Percentiles rank a stretch among this genome's conserved stretches.
These are phyloP conservation scores for Laticauda colubrina DNA, from an alignment of 2,113 vertebrate genomes.

Conservation along the genomic window DNA sequence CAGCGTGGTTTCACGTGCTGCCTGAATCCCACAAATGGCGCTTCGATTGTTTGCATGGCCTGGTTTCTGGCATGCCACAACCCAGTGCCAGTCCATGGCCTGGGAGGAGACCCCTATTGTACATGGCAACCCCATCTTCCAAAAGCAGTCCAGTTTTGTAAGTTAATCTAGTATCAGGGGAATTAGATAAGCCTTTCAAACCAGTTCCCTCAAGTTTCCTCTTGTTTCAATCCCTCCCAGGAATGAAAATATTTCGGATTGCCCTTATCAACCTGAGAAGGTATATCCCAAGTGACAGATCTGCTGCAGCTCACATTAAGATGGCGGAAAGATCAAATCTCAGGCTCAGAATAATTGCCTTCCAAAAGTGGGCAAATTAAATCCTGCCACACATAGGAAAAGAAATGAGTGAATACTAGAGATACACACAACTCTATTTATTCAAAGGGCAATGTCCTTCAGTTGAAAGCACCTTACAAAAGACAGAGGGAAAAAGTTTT, in stretches of 20 bases:
- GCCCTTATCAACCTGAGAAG: neutral
- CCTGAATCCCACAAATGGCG: no score
- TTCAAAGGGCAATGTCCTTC: neutral
- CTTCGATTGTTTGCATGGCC: no score
- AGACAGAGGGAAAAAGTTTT: neutral
- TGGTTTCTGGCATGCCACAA: no score
- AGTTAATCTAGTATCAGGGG: neutral
- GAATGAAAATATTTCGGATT: neutral
- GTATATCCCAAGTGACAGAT: neutral
- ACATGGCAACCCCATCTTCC: neutral
- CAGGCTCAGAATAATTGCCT: no score
- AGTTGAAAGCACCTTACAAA: neutral
- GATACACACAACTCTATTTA: neutral
- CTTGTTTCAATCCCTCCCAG: neutral
- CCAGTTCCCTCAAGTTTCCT: neutral
- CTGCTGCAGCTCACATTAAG: no score
- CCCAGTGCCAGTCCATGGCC: no score
- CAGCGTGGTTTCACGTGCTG: no score
- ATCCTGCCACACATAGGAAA: neutral
- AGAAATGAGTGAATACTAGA: neutral
- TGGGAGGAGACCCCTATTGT: no score
- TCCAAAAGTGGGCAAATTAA: neutral
- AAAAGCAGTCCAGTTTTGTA: neutral
- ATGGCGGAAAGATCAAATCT: neutral
- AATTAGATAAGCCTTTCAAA: neutral